phyloP scores from a whole-genome alignment of 2,888 invertebrate species.

The Epistrophe grossulariae region DNA sequence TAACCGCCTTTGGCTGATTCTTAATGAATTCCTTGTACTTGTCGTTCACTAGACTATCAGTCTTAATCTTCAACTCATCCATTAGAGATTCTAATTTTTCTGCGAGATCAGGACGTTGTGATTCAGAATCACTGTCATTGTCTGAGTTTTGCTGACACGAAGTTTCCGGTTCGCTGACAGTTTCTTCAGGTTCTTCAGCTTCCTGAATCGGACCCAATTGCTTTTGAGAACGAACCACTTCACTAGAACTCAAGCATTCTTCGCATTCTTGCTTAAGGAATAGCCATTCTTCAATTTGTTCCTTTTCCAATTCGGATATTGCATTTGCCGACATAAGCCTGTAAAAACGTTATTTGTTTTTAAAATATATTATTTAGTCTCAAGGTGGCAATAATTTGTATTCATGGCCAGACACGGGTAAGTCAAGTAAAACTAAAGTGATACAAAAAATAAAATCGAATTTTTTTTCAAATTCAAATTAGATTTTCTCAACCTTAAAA shows the following conservation, averaged over 20 bases:
- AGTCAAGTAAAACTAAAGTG: too few relatives aligned
- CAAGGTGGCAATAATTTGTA: too few relatives aligned
- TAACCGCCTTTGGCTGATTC: slow-evolving; percentile 82
- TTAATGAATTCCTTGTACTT: slow-evolving; percentile 87
- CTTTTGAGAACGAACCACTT: slow-evolving; percentile 80
- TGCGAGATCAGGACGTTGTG: slow-evolving; percentile 88
- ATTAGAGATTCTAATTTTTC: slow-evolving; percentile 90
- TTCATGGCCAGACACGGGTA: too few relatives aligned
- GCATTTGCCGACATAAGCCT: slow-evolving; percentile 88
- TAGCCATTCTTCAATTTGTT: slow-evolving; percentile 92
- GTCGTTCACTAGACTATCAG: slow-evolving; percentile 87
- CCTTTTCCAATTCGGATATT: slow-evolving; percentile 89
- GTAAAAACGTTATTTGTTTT: slow-evolving; percentile 16
- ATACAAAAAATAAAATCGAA: too few relatives aligned
- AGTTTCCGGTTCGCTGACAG: slow-evolving; percentile 87
- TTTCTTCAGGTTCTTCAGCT: slow-evolving; percentile 87
- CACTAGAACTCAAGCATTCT: slow-evolving; percentile 87
- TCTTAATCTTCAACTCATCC: slow-evolving; percentile 89
- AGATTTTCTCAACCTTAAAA: too few relatives aligned
- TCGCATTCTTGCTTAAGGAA: slow-evolving; percentile 94
- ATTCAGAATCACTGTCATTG: slow-evolving; percentile 84
- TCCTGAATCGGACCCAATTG: slow-evolving; percentile 84
- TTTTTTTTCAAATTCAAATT: too few relatives aligned
- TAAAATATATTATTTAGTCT: too few relatives aligned
- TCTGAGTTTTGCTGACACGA: slow-evolving; percentile 83